phyloP scores from a whole-genome alignment of 2,113 vertebrate species.

The Spermophilus dauricus region DNA sequence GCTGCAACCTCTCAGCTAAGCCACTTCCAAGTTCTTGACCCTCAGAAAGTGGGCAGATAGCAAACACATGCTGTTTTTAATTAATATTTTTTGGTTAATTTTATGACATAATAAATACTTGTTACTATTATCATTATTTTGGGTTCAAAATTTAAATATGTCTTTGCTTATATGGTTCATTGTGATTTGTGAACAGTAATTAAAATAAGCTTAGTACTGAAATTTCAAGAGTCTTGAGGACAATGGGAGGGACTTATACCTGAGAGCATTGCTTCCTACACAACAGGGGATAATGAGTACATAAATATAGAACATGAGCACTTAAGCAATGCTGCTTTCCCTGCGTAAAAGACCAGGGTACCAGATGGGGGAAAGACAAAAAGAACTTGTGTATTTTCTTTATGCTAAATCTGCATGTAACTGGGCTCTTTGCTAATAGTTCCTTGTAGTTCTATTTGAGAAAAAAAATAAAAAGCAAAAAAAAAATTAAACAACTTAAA shows the following conservation, averaged over 20 bases:
- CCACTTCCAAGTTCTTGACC: background rate
- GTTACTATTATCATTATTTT: background rate
- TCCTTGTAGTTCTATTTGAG: background rate
- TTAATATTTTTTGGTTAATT: background rate
- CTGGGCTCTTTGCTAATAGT: background rate
- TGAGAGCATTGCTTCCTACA: background rate
- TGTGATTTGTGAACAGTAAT: background rate
- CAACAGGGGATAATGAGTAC: background rate
- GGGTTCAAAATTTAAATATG: background rate
- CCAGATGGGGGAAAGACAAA: background rate
- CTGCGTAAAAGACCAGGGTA: background rate
- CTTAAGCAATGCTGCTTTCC: background rate
- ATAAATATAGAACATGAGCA: background rate
- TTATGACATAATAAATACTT: background rate
- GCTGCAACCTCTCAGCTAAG: background rate
- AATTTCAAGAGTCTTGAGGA: background rate
- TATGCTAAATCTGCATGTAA: background rate
- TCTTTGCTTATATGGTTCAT: background rate
- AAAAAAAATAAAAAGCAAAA: constrained; percentile 1
- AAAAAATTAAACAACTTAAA: background rate
- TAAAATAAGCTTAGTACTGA: background rate
- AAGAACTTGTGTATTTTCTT: background rate
- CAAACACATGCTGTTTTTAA: background rate
- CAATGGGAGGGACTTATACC: background rate
- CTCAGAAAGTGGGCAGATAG: background rate